Percentiles rank a stretch among this genome's conserved stretches.
Evolutionary conservation across 2,888 invertebrate species (phyloP).

Genomic region (Athalia cordata): DNA sequence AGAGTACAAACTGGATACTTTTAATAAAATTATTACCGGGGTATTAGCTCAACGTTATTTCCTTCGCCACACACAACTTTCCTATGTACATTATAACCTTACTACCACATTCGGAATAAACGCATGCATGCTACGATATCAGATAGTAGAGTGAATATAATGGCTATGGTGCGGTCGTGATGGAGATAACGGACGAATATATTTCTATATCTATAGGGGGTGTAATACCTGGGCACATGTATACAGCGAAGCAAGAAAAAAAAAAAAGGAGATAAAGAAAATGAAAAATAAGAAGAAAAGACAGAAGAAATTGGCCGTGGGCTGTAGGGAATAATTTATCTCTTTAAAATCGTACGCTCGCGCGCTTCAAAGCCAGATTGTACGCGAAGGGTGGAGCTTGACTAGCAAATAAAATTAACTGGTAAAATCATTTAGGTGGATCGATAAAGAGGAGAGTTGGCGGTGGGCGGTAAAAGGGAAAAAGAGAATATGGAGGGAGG

Average conservation of each 20-base stretch:
- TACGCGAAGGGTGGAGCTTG: constrained; percentile 28
- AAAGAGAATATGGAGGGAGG: not conserved
- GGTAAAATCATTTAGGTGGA: constrained; percentile 41
- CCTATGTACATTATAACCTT: not conserved
- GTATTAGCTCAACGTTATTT: constrained; percentile 10
- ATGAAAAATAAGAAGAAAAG: not conserved
- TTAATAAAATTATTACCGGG: not conserved
- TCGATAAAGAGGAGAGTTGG: constrained; percentile 6
- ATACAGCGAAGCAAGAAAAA: not conserved
- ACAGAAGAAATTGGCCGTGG: not conserved
- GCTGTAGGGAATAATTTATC: constrained; percentile 17
- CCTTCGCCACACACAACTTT: not conserved
- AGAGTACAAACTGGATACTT: not conserved
- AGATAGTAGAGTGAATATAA: too few relatives aligned
- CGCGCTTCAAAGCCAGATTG: constrained; percentile 29
- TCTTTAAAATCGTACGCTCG: constrained; percentile 28
- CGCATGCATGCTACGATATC: too few relatives aligned
- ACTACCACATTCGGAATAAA: too few relatives aligned
- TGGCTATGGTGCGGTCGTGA: too few relatives aligned
- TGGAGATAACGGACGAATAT: too few relatives aligned
- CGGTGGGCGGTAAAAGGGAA: not conserved
- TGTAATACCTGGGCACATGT: not conserved
- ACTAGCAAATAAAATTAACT: constrained; percentile 38
- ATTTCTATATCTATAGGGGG: too few relatives aligned
- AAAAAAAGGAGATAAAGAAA: not conserved